Percentiles rank a stretch among this genome's conserved stretches.
phyloP scores from a whole-genome alignment of 2,797 vertebrate species.

The Pelochelys cantorii region DNA sequence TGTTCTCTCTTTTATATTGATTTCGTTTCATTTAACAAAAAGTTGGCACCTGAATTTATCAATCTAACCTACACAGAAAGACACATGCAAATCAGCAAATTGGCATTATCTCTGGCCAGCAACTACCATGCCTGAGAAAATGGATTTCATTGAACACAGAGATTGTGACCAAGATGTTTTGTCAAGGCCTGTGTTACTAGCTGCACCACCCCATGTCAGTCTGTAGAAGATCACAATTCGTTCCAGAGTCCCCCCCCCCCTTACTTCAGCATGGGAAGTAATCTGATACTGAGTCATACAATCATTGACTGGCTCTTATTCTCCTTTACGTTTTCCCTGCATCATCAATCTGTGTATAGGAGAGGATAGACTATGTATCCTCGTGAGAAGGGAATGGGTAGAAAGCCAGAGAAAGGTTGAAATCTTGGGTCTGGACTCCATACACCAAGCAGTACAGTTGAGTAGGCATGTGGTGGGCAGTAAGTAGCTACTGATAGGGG shows the following conservation, averaged over 20 bases:
- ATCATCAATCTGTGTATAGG: not conserved
- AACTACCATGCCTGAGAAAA: not conserved
- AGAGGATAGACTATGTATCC: not conserved
- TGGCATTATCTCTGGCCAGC: not conserved
- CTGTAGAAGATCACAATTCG: not conserved
- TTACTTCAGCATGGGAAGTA: not conserved
- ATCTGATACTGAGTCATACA: not conserved
- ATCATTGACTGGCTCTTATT: not conserved
- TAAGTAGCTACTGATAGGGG: too few relatives aligned
- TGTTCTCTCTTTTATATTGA: not conserved
- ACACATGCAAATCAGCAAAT: not conserved
- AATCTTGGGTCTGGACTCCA: not conserved
- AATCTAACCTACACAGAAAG: not conserved
- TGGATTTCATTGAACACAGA: not conserved
- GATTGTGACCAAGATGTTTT: not conserved
- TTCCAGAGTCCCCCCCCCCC: not conserved
- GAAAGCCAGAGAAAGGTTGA: not conserved
- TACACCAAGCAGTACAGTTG: not conserved
- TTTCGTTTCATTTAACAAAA: slow-evolving; percentile 3
- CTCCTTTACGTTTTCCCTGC: not conserved
- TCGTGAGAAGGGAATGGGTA: not conserved
- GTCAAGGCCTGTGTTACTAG: not conserved
- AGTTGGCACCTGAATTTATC: not conserved
- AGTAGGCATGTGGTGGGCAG: too few relatives aligned
- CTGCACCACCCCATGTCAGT: not conserved